Conservation (phyloP, 2,113 vertebrate species). For the Cnemophilus loriae region DNA sequence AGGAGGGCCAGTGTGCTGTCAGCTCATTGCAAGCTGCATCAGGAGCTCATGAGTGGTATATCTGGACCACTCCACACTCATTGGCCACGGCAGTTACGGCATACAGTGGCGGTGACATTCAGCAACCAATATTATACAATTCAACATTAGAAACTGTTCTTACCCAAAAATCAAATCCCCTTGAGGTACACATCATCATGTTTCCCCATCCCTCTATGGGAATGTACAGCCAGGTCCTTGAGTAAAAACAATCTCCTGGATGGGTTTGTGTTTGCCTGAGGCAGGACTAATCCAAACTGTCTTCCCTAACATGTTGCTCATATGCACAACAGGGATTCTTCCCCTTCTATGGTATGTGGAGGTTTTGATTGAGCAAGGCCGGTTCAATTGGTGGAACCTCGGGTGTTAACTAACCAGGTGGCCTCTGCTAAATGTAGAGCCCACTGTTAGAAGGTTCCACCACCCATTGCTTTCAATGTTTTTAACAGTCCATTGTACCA, state of each 20-base stretch:
- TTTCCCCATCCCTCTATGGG: neutral
- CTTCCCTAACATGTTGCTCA: neutral
- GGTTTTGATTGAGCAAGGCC: neutral
- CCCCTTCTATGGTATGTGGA: neutral
- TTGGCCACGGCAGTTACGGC: fast-evolving
- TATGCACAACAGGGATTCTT: neutral
- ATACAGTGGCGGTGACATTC: neutral
- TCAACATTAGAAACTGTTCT: neutral
- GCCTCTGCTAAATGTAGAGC: neutral
- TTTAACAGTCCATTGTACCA: neutral
- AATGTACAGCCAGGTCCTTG: neutral
- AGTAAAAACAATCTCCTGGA: neutral
- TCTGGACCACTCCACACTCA: neutral
- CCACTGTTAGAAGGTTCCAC: neutral
- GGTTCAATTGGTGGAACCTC: neutral
- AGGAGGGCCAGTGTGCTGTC: neutral
- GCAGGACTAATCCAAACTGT: neutral
- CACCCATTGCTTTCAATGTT: neutral
- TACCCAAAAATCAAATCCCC: neutral
- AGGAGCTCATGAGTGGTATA: neutral
- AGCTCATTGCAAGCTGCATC: neutral
- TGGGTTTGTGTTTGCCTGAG: neutral
- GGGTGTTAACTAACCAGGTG: neutral
- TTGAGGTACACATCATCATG: neutral
- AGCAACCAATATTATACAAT: neutral